Percentiles rank a stretch among this genome's conserved stretches.
These are phyloP conservation scores for Thelaira solivaga DNA, from an alignment of 2,888 invertebrate genomes.

Conservation along the genomic window DNA sequence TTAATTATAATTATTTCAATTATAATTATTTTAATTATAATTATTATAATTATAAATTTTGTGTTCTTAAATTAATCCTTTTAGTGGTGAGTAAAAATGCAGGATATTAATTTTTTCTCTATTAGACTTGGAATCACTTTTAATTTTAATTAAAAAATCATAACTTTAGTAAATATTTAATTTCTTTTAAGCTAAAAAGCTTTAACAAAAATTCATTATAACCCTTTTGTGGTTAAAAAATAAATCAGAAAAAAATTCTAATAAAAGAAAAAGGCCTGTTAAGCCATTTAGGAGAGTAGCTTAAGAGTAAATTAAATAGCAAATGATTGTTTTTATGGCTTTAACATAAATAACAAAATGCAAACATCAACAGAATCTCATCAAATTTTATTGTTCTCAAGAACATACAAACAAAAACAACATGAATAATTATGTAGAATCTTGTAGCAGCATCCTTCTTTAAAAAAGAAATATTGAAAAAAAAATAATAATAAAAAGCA, in stretches of 20 bases:
- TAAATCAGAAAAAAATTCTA: neutral
- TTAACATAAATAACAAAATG: neutral
- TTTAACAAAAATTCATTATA: neutral
- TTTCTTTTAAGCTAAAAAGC: neutral
- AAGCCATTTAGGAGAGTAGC: neutral
- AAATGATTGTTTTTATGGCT: slow-evolving; percentile 17
- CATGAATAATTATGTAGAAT: slow-evolving; percentile 5
- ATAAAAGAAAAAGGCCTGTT: neutral
- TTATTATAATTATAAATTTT: too few species aligned
- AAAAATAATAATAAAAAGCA: slow-evolving; percentile 1
- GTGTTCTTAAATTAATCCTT: too few species aligned
- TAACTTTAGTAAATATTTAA: too few species aligned
- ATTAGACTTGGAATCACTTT: too few species aligned
- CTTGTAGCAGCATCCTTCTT: too few species aligned
- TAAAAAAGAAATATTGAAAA: neutral
- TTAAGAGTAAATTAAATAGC: slow-evolving; percentile 16
- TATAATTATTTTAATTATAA: too few species aligned
- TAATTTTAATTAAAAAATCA: too few species aligned
- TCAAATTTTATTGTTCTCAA: slow-evolving; percentile 52
- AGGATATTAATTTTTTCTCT: too few species aligned
- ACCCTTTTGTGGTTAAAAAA: neutral
- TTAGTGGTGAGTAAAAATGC: too few species aligned
- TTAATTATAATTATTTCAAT: too few species aligned
- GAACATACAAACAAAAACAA: slow-evolving; percentile 14
- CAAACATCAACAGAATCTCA: slow-evolving; percentile 3